phyloP scores from a whole-genome alignment of 2,113 vertebrate species.

The Orthonyx spaldingii region DNA sequence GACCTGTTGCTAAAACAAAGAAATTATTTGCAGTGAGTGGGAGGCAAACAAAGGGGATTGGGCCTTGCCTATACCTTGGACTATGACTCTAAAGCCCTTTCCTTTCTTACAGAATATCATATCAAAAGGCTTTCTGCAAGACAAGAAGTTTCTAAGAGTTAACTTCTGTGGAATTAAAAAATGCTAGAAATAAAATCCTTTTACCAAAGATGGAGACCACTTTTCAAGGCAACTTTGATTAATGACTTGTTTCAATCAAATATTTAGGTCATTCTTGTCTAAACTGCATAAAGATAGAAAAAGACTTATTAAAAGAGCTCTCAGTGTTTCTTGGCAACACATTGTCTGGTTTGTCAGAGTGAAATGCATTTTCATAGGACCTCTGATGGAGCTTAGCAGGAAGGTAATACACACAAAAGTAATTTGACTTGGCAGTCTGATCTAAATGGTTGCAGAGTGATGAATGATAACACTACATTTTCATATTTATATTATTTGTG shows the following conservation, averaged over 20 bases:
- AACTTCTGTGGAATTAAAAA: background rate
- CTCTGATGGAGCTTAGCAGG: background rate
- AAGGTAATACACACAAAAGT: background rate
- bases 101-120: background rate
- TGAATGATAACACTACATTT: background rate
- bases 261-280: slow-evolving; percentile 25
- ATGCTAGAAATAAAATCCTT: background rate
- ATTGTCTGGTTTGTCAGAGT: background rate
- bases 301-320: slow-evolving; percentile 5
- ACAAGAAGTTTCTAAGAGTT: background rate
- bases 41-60: background rate
- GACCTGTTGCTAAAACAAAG: background rate
- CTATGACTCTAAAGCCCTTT: background rate
- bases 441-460: background rate
- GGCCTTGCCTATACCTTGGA: background rate
- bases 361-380: slow-evolving; percentile 17
- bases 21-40: background rate
- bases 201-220: background rate
- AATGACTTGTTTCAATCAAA: slow-evolving; percentile 38
- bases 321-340: slow-evolving; percentile 47
- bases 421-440: background rate
- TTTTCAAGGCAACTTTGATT: background rate
- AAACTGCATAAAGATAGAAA: slow-evolving; percentile 26
- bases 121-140: background rate
- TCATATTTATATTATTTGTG: background rate